Conservation (phyloP, 1,140 invertebrate genomes). For the Drosophila busckii region DNA sequence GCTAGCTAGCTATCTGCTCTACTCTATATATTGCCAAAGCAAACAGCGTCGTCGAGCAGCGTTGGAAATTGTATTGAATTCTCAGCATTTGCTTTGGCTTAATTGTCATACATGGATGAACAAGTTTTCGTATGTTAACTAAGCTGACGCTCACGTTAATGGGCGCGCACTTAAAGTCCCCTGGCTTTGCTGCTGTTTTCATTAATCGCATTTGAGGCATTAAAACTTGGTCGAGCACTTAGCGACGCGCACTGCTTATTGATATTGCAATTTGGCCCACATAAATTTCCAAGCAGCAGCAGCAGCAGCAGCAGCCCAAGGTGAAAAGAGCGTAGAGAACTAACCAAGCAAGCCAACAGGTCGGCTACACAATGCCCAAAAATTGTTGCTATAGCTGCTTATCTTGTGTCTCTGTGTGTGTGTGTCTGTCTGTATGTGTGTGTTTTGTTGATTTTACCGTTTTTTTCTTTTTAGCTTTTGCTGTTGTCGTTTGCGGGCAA, state of each 20-base stretch:
- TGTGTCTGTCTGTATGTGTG: constrained; percentile 67
- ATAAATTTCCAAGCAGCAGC: constrained; percentile 37
- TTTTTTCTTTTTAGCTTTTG: constrained; percentile 24
- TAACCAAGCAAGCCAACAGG: constrained; percentile 24
- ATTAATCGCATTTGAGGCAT: constrained; percentile 23
- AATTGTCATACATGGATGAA: too few relatives aligned
- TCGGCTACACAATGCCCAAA: constrained; percentile 35
- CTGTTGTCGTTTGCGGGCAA: constrained; percentile 29
- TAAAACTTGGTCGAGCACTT: constrained; percentile 12
- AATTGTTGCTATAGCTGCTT: constrained; percentile 6
- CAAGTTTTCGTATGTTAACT: neutral
- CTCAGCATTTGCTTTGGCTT: too few relatives aligned
- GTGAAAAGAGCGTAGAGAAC: neutral
- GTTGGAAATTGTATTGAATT: too few relatives aligned
- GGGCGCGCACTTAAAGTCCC: too few relatives aligned
- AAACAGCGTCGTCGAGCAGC: too few relatives aligned
- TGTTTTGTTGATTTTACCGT: constrained; percentile 74
- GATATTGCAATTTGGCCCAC: constrained; percentile 62
- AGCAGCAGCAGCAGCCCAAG: neutral
- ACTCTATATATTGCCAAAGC: too few relatives aligned
- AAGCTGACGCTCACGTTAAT: neutral
- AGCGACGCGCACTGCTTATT: constrained; percentile 37
- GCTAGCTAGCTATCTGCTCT: too few relatives aligned
- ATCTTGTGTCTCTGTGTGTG: constrained; percentile 11
- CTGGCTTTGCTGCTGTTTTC: too few relatives aligned